phyloP scores from a whole-genome alignment of 2,797 vertebrate species.

The Chiropotes sagulatus region DNA sequence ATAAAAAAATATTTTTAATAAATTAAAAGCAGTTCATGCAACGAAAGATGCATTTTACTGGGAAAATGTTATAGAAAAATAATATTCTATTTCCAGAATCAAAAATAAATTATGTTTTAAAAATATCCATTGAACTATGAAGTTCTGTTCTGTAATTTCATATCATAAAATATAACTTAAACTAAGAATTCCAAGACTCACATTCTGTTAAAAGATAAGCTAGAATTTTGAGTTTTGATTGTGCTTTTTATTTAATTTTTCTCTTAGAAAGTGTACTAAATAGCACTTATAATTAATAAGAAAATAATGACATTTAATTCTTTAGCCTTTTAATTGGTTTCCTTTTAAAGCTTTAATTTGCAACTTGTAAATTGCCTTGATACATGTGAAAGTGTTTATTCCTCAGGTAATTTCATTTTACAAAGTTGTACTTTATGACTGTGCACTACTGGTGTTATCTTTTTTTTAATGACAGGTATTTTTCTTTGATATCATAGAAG shows the following conservation, averaged over 20 bases:
- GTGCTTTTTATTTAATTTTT: neutral
- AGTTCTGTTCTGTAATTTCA: neutral
- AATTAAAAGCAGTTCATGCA: neutral
- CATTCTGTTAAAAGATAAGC: neutral
- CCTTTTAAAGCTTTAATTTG: neutral
- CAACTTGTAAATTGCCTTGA: neutral
- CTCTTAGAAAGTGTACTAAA: neutral
- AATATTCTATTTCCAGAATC: neutral
- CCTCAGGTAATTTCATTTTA: neutral
- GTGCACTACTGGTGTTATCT: neutral
- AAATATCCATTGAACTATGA: neutral
- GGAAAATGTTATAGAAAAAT: neutral
- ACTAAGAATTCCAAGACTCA: neutral
- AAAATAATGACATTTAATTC: neutral
- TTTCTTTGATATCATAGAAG: neutral
- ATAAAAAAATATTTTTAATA: neutral
- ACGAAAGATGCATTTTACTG: neutral
- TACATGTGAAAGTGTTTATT: neutral
- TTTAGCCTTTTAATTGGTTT: neutral
- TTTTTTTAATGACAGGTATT: neutral
- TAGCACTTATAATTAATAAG: neutral
- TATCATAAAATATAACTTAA: neutral
- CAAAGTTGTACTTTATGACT: neutral
- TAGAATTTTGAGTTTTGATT: neutral
- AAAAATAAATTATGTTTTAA: neutral